Evolutionary conservation across 2,888 invertebrate species (phyloP), one percentile per base, ranked within the genome.

Genomic region (Scaptomyza polygonia): DNA sequence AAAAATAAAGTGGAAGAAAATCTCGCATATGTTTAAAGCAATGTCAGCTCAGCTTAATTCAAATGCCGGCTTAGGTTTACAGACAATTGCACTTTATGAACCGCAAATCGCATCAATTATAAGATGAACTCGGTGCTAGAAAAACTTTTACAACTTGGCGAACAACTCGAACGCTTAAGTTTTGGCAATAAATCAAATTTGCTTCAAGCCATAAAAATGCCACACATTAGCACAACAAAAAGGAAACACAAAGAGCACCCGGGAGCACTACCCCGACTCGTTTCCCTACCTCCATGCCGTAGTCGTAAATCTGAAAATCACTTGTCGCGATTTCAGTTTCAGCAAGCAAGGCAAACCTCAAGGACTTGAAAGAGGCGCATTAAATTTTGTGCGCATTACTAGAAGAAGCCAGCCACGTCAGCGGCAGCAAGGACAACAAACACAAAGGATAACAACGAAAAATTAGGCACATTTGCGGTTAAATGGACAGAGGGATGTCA

Each of bases 281-380:
- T 9, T 12, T 1, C 42, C 77, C 76, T 18, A 53, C 51, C 58
- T 36, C 39, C 14, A 53, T 21, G 21, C 11, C 21, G 52, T 48
- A 71, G 86, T 83, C 86, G 81, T 90, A 90, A 90, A 90, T 90
- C 90, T 89, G 82, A 82, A 82, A 90, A 87, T 90, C 90, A 90
- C 90, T 90, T 89, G 90, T 90, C 90, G 83, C 86, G 79, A 77
- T 77, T 75, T 67, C 51, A 65, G 75, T 62, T 66, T 52, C 8
- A 29, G 64, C 42, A 32, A 48, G 18, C n/a, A 21, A 21, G 34
- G 39, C 16, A 16, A 59, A 52, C 59, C 62, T 53, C 61, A 63
- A 67, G 72, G 65, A 73, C 66, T 57, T 58, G 32, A 72, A 59
- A 74, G 67, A 72, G 75, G 58, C 67, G 75, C 88, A 88, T 89